These are phyloP conservation scores for Chymomyza fuscimana DNA, from an alignment of 2,888 invertebrate genomes.

Conservation along the genomic window DNA sequence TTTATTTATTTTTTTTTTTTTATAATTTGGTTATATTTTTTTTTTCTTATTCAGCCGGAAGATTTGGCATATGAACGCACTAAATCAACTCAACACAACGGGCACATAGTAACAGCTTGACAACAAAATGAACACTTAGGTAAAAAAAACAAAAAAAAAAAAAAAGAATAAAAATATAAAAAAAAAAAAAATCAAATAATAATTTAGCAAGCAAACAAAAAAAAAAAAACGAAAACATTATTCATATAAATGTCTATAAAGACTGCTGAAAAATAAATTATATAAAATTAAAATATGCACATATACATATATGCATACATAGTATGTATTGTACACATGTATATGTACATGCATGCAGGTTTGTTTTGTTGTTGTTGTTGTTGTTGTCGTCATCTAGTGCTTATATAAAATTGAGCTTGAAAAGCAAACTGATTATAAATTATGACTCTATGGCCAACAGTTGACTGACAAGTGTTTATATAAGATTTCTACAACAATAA, in stretches of 20 bases:
- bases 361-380: conserved; percentile 33
- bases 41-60: conserved; percentile 38
- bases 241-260: conserved; percentile 73
- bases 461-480: conserved; percentile 62
- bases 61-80: conserved; percentile 66
- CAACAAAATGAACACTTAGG: conserved; percentile 68
- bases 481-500: conserved; percentile 63
- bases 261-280: conserved; percentile 51
- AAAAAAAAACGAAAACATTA: conserved; percentile 71
- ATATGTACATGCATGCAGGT: conserved; percentile 48
- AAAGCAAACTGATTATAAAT: conserved; percentile 72
- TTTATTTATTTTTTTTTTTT: conserved; percentile 4
- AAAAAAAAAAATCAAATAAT: conserved; percentile 1
- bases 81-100: conserved; percentile 58
- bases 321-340: not conserved
- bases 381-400: conserved; percentile 20
- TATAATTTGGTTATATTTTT: not conserved
- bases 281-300: conserved; percentile 39
- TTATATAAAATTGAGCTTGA: conserved; percentile 46
- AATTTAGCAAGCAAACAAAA: conserved; percentile 26
- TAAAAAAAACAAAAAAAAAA: conserved; percentile 24
- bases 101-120: conserved; percentile 72
- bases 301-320: not conserved
- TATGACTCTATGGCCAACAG: conserved; percentile 60
- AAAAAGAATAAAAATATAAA: not conserved